Base-by-base conservation (phyloP, 2,113 vertebrate genomes). In the Clinocottus analis region DNA sequence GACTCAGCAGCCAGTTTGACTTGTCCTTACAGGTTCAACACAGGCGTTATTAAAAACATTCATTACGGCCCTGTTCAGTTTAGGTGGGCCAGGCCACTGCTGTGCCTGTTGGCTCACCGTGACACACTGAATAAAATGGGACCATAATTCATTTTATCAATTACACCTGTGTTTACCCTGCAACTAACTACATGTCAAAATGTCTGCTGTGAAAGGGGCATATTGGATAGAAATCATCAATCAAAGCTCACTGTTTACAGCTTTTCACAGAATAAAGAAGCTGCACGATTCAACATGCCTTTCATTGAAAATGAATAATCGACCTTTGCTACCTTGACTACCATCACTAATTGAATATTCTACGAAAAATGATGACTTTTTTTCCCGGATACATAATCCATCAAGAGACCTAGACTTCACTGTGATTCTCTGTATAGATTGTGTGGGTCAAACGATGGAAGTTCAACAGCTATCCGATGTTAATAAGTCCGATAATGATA, bases 281-380 rank as follows among this genome's bases (percentile, higher is more conserved):
- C 62, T 31, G 51, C 68, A 61, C 27, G 23, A 76, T 17, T 31
- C 51, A 68, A 60, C 41, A 33, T 13, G 35, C 35, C 43, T 75
- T 55, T 60, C 66, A 71, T 76, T 71, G 74, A 81, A 84, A 78
- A 67, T 70, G 41, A 64, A 76, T 63, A 74, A 66, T 62, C 51
- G 51, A 67, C 59, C 45, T 72, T 76, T 35, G 65, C 61, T 62
- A 67, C 59, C 45, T 72, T 76, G 35, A 65, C 61, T 62, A 76
- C 17, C 66, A 59, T 75, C 35, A n/a, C 41, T 62, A 11, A 31
- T 56, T 64, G 31, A 67, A 58, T 84, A 67, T 70, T 71, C 53
- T 0, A 55, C 33, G 43, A 60, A 79, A n/a, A 84, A 77, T 49
- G 7, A 35, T 65, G 12, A 59, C 19, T 25, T 27, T 43, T 27